Base-by-base conservation (phyloP, 2,113 vertebrate species). In the Caretta caretta region DNA sequence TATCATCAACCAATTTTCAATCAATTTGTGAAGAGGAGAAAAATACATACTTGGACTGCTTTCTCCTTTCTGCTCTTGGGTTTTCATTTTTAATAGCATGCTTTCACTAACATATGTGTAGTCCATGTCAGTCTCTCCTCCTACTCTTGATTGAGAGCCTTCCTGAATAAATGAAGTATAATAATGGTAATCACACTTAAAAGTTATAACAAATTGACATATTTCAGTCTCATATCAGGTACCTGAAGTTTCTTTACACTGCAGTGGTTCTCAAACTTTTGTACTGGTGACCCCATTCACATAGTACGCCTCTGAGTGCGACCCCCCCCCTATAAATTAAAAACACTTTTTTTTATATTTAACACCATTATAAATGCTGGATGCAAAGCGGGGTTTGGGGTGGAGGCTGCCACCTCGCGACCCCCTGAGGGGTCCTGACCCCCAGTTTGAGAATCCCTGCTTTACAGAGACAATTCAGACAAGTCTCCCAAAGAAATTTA, bases 101-200 rank as follows among this genome's bases (percentile, higher is more conserved):
- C 99, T 99, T 96, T 99, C 99, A 97, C 98, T 99, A 93, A 99
- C 98, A 94, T 99, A 99, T 0, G 99, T 99, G 95, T 98, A 99
- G 98, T 99, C 99, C 49, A 98, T 98, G 90, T 99, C 99, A 11
- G 97, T 98, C 51, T 99, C 99, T 20, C 80, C 96, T 76, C 94
- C 97, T n/a, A 65, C 79, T 97, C 94, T 97, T 90, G 97, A 84
- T 79, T 98, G 98, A 95, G 92, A 97, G 19, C 35, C 94, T 94
- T 62, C 95, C 98, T 99, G 75, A 88, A 78, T 1, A 94, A 79
- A 96, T 38, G 85, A 82, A 88, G 80, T 51, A 3, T 17, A 82
- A 87, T 85, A 6, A 54, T 5, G 7, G 86, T 27, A 93, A 87
- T 9, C n/a, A 54, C 6, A 49, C 20, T 42, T 56, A 81, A 83